Percentiles rank a stretch among this genome's conserved stretches.
These are phyloP conservation scores for Nansenia antarctica DNA, from an alignment of 2,113 vertebrate species.

Conservation along the genomic window DNA sequence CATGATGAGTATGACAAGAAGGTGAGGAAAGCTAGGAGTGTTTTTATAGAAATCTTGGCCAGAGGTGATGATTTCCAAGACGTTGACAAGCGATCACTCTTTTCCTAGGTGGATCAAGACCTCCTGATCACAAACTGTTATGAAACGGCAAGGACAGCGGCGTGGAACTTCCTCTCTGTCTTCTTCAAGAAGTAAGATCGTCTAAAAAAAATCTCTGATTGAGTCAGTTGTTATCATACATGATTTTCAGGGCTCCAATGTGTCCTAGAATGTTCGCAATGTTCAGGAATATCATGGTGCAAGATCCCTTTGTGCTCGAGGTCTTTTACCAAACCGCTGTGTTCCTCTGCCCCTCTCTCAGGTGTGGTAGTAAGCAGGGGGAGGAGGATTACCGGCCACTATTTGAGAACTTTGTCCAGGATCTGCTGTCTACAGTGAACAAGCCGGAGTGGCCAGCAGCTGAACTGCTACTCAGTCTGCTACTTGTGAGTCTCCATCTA, in stretches of 20 bases:
- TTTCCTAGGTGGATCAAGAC: slow-evolving; percentile 91
- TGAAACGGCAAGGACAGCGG: slow-evolving; percentile 98
- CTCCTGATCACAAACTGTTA: slow-evolving; percentile 97
- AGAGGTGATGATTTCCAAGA: neutral
- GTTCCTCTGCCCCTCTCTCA: slow-evolving; percentile 42
- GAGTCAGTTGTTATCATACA: too few relatives aligned
- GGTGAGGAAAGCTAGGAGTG: slow-evolving; percentile 59
- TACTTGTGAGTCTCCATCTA: slow-evolving; percentile 83
- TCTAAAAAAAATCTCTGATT: too few relatives aligned
- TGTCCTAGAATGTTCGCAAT: too few relatives aligned
- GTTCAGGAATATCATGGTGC: neutral
- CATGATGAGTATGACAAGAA: slow-evolving; percentile 89
- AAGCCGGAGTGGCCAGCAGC: slow-evolving; percentile 99
- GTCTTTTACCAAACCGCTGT: neutral
- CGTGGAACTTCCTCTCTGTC: slow-evolving; percentile 98
- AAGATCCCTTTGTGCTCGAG: neutral
- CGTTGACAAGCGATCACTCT: neutral
- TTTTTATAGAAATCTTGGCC: neutral
- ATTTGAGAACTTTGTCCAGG: slow-evolving; percentile 99
- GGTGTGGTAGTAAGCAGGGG: slow-evolving; percentile 98
- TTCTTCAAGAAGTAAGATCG: slow-evolving; percentile 98
- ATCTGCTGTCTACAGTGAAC: slow-evolving; percentile 97
- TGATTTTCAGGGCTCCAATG: too few relatives aligned
- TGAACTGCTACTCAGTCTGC: slow-evolving; percentile 93
- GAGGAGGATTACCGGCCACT: slow-evolving; percentile 98